These are phyloP conservation scores for Phaethon lepturus DNA, from an alignment of 2,113 vertebrate genomes.

Conservation along the genomic window DNA sequence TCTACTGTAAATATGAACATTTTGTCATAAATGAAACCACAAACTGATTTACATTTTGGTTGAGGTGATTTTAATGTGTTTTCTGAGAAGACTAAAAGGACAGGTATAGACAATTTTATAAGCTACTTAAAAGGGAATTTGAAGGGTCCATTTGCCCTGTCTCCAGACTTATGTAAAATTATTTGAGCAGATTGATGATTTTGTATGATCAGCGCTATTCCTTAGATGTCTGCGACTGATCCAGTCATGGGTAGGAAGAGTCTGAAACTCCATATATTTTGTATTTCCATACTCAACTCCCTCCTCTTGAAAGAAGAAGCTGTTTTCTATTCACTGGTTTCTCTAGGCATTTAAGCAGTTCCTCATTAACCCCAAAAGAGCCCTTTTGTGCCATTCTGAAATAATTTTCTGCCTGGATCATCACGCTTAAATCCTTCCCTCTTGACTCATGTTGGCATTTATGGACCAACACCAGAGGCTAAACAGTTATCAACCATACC, in stretches of 20 bases:
- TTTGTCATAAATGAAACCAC: background rate
- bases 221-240: background rate
- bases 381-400: background rate
- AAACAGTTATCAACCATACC: background rate
- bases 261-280: background rate
- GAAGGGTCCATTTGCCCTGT: background rate
- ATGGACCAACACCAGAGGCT: background rate
- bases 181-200: background rate
- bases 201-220: background rate
- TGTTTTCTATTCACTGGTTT: slow-evolving; percentile 22
- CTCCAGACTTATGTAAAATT: background rate
- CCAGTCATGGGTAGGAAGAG: background rate
- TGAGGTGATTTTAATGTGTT: background rate
- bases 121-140: background rate
- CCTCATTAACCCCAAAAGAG: background rate
- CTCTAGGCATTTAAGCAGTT: background rate
- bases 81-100: background rate
- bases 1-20: background rate
- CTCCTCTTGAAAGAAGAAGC: background rate
- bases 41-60: background rate
- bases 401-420: slow-evolving; percentile 10
- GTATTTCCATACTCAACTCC: background rate
- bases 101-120: background rate
- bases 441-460: slow-evolving; percentile 7
- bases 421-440: background rate